phyloP scores from a whole-genome alignment of 1,140 invertebrate genomes.

The Theocolax elegans region DNA sequence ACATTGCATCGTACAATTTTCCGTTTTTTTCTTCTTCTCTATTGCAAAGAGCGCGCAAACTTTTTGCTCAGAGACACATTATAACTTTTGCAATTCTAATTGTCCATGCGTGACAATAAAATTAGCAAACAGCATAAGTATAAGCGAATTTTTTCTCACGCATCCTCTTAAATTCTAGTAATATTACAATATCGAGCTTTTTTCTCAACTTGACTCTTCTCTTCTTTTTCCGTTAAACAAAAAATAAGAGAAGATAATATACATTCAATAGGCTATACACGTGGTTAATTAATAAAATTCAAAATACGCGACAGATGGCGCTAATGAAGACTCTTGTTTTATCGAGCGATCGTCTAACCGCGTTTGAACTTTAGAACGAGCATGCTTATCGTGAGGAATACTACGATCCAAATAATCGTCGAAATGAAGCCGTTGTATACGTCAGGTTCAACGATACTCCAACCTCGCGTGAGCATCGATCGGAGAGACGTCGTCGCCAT shows the following conservation, averaged over 20 bases:
- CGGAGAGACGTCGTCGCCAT: constrained; percentile 90
- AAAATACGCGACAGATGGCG: constrained; percentile 3
- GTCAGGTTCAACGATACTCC: constrained; percentile 82
- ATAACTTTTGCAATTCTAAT: neutral
- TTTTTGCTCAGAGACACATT: neutral
- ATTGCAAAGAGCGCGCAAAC: neutral
- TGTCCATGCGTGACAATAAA: neutral
- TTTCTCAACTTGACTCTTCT: constrained; percentile 6
- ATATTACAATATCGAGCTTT: constrained; percentile 10
- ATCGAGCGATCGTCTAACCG: constrained; percentile 65
- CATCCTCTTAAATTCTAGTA: constrained; percentile 6
- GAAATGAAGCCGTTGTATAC: constrained; percentile 91
- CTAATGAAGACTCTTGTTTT: constrained; percentile 4
- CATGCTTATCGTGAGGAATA: constrained; percentile 87
- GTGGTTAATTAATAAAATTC: too few species aligned
- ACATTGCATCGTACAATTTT: neutral
- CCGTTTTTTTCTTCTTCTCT: constrained; percentile 7
- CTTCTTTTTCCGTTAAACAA: constrained; percentile 9
- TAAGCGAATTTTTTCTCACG: neutral
- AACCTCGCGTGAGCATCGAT: constrained; percentile 89
- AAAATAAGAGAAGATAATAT: constrained; percentile 17
- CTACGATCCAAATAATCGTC: constrained; percentile 86
- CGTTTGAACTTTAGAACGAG: constrained; percentile 83
- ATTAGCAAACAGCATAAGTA: neutral
- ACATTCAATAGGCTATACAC: constrained; percentile 49